A percentile compares a stretch with the other conserved stretches of the same genome.
Evolutionary conservation across 1,140 invertebrate species (phyloP).

Genomic region (Conopomorpha cramerella): DNA sequence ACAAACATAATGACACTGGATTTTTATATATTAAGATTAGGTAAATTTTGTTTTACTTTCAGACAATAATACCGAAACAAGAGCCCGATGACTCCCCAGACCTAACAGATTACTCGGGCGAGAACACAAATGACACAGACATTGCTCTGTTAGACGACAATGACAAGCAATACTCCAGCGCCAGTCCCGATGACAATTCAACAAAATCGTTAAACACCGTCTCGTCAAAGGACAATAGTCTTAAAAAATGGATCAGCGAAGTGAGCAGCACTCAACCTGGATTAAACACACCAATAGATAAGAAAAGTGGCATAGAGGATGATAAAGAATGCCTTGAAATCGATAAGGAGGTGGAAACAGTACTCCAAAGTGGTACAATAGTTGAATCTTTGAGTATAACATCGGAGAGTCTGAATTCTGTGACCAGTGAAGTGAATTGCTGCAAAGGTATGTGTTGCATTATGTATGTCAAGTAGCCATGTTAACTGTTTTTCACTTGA

Average conservation of each 20-base stretch:
- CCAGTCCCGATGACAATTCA: constrained; percentile 19
- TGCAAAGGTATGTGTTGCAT: constrained; percentile 31
- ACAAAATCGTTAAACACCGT: constrained; percentile 16
- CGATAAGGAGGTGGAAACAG: constrained; percentile 50
- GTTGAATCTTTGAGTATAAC: constrained; percentile 47
- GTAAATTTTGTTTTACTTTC: neutral
- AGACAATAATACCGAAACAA: constrained; percentile 28
- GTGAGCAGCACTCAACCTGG: constrained; percentile 48
- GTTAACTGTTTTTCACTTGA: no score
- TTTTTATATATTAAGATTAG: no score
- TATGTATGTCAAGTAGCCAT: no score
- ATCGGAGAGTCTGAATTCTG: constrained; percentile 38
- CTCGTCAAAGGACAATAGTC: constrained; percentile 13
- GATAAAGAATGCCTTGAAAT: constrained; percentile 46
- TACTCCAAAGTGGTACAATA: constrained; percentile 46
- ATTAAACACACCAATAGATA: constrained; percentile 26
- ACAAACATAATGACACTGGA: no score
- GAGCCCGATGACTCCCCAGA: constrained; percentile 42
- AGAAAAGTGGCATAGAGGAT: constrained; percentile 16
- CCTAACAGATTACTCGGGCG: constrained; percentile 43
- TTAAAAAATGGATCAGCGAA: constrained; percentile 46
- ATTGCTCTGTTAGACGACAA: constrained; percentile 35
- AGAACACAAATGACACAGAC: constrained; percentile 46
- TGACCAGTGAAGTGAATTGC: constrained; percentile 32
- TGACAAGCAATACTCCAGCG: constrained; percentile 36